phyloP scores from a whole-genome alignment of 1,140 invertebrate species.

The Drosophila paulistorum region DNA sequence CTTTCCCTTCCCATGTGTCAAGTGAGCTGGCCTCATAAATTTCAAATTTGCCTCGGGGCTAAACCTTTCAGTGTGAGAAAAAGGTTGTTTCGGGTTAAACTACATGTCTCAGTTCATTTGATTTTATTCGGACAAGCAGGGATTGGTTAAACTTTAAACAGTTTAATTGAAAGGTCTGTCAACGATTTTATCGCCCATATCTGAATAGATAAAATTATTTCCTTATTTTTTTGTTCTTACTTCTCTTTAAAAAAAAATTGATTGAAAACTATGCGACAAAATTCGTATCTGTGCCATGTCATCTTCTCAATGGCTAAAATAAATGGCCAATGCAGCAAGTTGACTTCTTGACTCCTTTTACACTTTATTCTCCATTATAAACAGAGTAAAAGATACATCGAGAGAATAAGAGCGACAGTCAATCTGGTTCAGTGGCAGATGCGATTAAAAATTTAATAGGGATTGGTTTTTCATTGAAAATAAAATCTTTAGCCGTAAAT shows the following conservation, averaged over 20 bases:
- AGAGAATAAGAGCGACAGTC: background rate
- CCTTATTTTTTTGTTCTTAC: background rate
- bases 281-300: conserved; percentile 66
- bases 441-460: background rate
- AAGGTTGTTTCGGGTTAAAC: conserved; percentile 8
- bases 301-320: conserved; percentile 65
- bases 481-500: no score
- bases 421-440: background rate
- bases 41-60: conserved; percentile 50
- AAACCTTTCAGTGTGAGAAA: conserved; percentile 31
- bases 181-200: background rate
- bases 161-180: conserved; percentile 6
- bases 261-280: conserved; percentile 76
- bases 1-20: conserved; percentile 30
- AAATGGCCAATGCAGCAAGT: conserved; percentile 58
- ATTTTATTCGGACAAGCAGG: background rate
- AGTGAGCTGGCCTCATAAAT: conserved; percentile 67
- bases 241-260: conserved; percentile 31
- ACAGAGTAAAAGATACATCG: background rate
- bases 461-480: no score
- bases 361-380: conserved; percentile 30
- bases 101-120: conserved; percentile 8
- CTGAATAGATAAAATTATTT: no score
- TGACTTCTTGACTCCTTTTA: conserved; percentile 8
- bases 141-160: conserved; percentile 5